A percentile compares a stretch with the other conserved stretches of the same genome.
Conservation (phyloP, 2,113 vertebrate species). For the Sturnus vulgaris region DNA sequence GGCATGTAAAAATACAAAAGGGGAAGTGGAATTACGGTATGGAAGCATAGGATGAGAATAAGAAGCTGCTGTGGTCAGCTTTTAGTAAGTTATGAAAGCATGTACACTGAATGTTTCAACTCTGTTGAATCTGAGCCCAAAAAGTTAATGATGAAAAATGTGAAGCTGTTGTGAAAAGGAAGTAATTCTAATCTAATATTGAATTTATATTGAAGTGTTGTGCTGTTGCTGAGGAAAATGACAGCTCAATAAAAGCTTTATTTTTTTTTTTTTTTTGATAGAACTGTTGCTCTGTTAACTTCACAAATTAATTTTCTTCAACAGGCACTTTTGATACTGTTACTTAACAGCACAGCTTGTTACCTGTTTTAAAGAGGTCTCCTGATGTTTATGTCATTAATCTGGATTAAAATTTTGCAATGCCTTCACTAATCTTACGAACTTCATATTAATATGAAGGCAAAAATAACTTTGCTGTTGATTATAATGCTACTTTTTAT, state of each 20-base stretch:
- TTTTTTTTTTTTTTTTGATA: background rate
- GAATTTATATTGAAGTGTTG: background rate
- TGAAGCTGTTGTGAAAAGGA: background rate
- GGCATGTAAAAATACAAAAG: background rate
- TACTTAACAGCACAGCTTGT: background rate
- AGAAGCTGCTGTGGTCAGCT: background rate
- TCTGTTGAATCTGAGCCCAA: constrained; percentile 15
- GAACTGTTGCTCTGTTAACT: background rate
- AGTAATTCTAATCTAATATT: background rate
- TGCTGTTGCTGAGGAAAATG: background rate
- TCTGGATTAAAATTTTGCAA: background rate
- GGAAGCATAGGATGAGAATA: background rate
- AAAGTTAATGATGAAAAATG: constrained; percentile 5
- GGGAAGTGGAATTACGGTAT: background rate
- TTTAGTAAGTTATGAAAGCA: background rate
- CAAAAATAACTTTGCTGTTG: background rate
- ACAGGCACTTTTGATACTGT: background rate
- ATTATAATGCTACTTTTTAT: background rate
- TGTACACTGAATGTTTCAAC: background rate
- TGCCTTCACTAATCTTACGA: background rate
- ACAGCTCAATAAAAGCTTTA: background rate
- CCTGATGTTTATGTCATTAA: background rate
- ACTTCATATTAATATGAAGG: background rate
- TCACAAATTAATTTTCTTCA: background rate
- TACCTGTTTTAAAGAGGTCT: background rate